Evolutionary conservation across 2,797 vertebrate species (phyloP), one percentile per base, ranked within the genome.

Genomic region (Semaprochilodus insignis): DNA sequence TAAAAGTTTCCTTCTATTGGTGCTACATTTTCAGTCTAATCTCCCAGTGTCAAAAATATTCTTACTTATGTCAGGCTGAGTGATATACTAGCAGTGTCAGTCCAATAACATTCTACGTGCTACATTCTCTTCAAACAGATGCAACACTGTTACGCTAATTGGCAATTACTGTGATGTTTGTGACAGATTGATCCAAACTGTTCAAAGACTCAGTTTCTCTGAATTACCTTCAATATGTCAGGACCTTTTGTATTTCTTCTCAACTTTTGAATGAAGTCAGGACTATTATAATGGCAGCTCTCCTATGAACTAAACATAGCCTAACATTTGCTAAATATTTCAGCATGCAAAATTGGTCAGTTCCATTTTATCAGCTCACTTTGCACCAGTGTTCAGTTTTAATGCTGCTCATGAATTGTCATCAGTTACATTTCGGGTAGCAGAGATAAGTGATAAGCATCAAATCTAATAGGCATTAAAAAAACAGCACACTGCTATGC

Each of bases 201-300:
- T 67, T 75, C 62, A 21, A 67, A 74, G 48, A 40, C 16, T 34
- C n/a, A 51, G 0, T 67, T 82, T 67, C 27, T 81, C 7, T 66
- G 51, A 77, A 82, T 27, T 13, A 48, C 48, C 17, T 27, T 62
- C 59, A 69, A 70, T 76, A 51, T 74, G 14, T 72, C 27, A 73
- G 57, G 10, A 54, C 51, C 44, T 55, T 76, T 80, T 81, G 54
- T 72, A 16, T 2, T 3, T 6, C 3, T 13, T 74, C 59, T 7
- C 55, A 84, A 76, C 73, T 71, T 70, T 67, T 75, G 69, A 70
- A 83, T 54, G 31, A 34, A 69, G 62, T 69, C 67, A 70, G 4
- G n/a, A 5, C 65, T 71, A 74, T 80, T 63, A 60, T 78, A 57
- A 84, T 84, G 70, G 78, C 44, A 77, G 71, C 78, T 44, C 14